Conservation (phyloP, 1,140 invertebrate genomes). For the Hesperophylax magnus region DNA sequence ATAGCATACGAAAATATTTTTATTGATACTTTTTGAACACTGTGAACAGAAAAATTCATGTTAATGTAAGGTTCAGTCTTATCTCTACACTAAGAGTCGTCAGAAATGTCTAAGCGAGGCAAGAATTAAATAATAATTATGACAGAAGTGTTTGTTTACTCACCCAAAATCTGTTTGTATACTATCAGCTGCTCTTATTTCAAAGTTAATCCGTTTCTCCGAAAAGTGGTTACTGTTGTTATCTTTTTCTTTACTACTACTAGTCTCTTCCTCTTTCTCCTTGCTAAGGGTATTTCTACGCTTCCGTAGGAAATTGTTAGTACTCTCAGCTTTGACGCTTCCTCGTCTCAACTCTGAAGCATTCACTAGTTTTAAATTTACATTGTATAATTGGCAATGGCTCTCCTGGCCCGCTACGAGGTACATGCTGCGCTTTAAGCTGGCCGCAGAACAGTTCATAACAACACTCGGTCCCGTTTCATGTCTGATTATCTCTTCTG, state of each 20-base stretch:
- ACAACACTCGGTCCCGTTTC: conserved; percentile 91
- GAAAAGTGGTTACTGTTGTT: conserved; percentile 65
- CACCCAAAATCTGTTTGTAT: conserved; percentile 87
- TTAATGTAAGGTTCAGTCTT: too few species aligned
- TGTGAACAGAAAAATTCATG: too few species aligned
- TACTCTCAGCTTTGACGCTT: conserved; percentile 65
- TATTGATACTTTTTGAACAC: too few species aligned
- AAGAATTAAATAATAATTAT: too few species aligned
- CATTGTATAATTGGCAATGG: conserved; percentile 90
- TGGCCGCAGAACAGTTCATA: conserved; percentile 88
- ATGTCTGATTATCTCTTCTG: conserved; percentile 88
- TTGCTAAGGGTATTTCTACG: conserved; percentile 62
- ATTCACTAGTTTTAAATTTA: conserved; percentile 79
- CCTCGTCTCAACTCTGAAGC: conserved; percentile 66
- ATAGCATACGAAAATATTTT: too few species aligned
- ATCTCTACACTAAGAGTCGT: too few species aligned
- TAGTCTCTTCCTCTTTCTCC: conserved; percentile 66
- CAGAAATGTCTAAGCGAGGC: too few species aligned
- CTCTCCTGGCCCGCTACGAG: conserved; percentile 93
- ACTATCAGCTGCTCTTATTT: conserved; percentile 81
- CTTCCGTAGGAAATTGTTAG: conserved; percentile 65
- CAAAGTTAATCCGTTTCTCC: conserved; percentile 78
- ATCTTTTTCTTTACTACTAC: conserved; percentile 63
- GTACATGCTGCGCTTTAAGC: conserved; percentile 74
- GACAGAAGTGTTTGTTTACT: conserved; percentile 44